Percentiles rank a stretch among this genome's conserved stretches.
Evolutionary conservation across 2,888 invertebrate genomes (phyloP).

Genomic region (Zaprionus obscuricornis): DNA sequence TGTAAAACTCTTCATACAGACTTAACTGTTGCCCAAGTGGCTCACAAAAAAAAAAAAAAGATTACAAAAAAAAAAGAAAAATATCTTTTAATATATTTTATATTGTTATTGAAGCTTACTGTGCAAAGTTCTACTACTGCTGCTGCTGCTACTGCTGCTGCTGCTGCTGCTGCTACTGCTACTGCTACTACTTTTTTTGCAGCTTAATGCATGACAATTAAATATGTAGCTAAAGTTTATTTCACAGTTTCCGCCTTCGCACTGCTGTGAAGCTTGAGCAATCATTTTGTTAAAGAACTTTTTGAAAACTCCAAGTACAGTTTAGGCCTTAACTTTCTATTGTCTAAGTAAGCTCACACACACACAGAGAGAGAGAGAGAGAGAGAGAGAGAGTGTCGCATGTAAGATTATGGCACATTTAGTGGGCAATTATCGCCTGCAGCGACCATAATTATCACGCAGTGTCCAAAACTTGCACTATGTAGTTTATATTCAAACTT

Average conservation of each 20-base stretch:
- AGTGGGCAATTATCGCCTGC: constrained; percentile 77
- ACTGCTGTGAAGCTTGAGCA: too few relatives aligned
- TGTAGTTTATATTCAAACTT: constrained; percentile 68
- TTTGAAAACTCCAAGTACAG: too few relatives aligned
- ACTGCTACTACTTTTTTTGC: constrained; percentile 4
- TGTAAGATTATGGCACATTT: constrained; percentile 63
- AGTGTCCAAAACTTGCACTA: constrained; percentile 63
- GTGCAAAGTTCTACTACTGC: not conserved
- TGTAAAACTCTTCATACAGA: constrained; percentile 10
- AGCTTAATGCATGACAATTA: constrained; percentile 57
- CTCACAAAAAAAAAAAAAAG: too few relatives aligned
- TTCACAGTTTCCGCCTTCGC: constrained; percentile 27
- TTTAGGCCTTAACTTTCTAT: too few relatives aligned
- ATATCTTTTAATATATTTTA: constrained; percentile 54
- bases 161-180: constrained; percentile 28
- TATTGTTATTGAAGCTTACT: constrained; percentile 38
- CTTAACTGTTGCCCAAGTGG: constrained; percentile 49
- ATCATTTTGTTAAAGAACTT: too few relatives aligned
- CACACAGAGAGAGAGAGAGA: constrained; percentile 1
- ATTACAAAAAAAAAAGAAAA: too few relatives aligned
- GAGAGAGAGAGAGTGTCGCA: too few relatives aligned
- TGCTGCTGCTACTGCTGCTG: constrained; percentile 11
- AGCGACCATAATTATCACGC: constrained; percentile 71
- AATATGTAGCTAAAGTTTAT: constrained; percentile 55
- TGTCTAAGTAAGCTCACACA: not conserved